Percentiles rank a stretch among this genome's conserved stretches.
These are phyloP conservation scores for Tamandua tetradactyla DNA, from an alignment of 2,797 vertebrate species.

Conservation along the genomic window DNA sequence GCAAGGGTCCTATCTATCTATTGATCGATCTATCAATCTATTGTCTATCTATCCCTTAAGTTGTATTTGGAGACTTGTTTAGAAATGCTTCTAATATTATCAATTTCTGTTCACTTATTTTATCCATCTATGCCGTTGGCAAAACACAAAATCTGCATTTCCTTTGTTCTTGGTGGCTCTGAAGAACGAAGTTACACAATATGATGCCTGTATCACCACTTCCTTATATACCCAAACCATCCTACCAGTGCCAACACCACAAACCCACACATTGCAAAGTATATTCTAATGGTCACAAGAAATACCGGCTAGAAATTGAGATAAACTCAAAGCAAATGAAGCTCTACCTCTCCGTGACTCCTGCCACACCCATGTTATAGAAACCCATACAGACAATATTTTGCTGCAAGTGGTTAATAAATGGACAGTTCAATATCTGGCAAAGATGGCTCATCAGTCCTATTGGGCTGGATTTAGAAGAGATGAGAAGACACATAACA, in stretches of 20 bases:
- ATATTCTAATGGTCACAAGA: background rate
- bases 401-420: background rate
- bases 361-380: background rate
- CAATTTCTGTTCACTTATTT: background rate
- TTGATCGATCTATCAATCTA: background rate
- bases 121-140: background rate
- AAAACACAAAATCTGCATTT: conserved; percentile 12
- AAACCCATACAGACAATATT: background rate
- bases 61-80: background rate
- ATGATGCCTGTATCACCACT: too few species aligned
- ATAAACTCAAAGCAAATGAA: background rate
- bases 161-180: background rate
- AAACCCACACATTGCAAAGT: rapidly evolving
- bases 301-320: background rate
- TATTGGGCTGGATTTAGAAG: background rate
- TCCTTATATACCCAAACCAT: background rate
- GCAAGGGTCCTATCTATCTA: background rate
- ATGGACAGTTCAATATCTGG: background rate
- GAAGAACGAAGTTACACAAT: background rate
- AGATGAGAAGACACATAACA: background rate
- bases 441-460: background rate
- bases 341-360: background rate
- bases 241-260: too few species aligned
- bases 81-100: background rate
- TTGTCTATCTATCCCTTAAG: background rate